Evolutionary conservation across 2,113 vertebrate species (phyloP), one percentile per base, ranked within the genome.

Genomic region (Serilophus lunatus): DNA sequence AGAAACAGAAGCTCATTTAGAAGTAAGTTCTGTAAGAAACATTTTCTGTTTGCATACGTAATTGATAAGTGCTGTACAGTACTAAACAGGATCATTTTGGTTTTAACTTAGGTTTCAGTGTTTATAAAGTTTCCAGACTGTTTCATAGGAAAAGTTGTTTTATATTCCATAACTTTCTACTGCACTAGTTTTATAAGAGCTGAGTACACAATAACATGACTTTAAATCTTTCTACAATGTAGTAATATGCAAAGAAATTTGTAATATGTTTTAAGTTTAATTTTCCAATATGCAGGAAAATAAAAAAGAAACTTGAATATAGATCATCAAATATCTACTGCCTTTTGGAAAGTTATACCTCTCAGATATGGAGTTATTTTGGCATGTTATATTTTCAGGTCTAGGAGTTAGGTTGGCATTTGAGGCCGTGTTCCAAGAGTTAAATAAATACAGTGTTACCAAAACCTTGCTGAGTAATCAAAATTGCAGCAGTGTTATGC

Each of bases 1-100:
- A 94, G 65, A 96, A 97, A 91, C 78, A 97, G 88, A 97, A 94
- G 57, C 35, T 97, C 79, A 86, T 96, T 97, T 95, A 94, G 90
- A 97, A 96, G 53, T n/a, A 28, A 92, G 49, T 72, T 92, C 51
- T 88, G 19, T 54, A 92, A 95, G 89, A 93, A 91, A 83, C 47
- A 65, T 64, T 91, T 86, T 69, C 23, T 94, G 71, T 95, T 97
- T 96, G 60, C 19, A n/a, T 91, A 85, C 88, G 71, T 96, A 96
- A 97, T 92, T 97, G 88, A 83, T 97, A 97, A 98, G 94, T 93
- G 50, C n/a, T 76, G 68, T 89, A 77, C 45, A 64, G 54, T 74
- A 72, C 35, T 82, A 89, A 97, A 81, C 18, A 82, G 60, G 82
- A 86, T 88, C 38, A 53, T 84, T 97, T 96, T 64, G 54, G 61